phyloP scores from a whole-genome alignment of 64 coral and sea anemone genomes.

The Orbicella faveolata region DNA sequence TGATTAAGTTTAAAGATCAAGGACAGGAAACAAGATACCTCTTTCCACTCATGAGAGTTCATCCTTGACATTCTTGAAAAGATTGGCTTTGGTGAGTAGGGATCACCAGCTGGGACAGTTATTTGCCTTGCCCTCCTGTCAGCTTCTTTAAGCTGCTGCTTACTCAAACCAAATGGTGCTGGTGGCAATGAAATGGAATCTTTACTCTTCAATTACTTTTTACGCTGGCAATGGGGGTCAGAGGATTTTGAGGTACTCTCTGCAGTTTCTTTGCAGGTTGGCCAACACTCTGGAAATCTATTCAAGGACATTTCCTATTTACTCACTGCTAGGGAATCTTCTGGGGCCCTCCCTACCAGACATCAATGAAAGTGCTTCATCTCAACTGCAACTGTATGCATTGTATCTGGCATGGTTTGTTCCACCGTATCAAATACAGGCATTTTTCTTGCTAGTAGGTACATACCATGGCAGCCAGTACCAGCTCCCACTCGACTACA shows the following conservation, averaged over 20 bases:
- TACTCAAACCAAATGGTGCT: background rate
- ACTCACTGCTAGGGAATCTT: background rate
- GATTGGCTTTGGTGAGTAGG: background rate
- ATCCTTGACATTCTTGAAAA: background rate
- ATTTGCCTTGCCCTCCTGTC: background rate
- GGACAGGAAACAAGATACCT: background rate
- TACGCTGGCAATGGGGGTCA: too few relatives aligned
- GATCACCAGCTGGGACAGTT: background rate
- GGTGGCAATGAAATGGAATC: background rate
- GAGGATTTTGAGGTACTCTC: too few relatives aligned
- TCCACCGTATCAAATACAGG: background rate
- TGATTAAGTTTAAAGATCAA: too few relatives aligned
- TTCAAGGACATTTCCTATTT: background rate
- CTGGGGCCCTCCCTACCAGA: background rate
- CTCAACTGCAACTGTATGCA: constrained; percentile 30
- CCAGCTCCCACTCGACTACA: background rate
- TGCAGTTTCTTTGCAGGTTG: too few relatives aligned
- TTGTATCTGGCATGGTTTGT: constrained; percentile 14
- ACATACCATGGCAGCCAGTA: background rate
- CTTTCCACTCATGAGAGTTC: constrained; percentile 20
- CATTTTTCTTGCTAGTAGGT: background rate
- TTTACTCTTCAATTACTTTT: too few relatives aligned
- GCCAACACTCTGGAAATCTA: background rate
- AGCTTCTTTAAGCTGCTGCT: background rate
- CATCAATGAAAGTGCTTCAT: constrained; percentile 2